Evolutionary conservation across 2,113 vertebrate species (phyloP).

Genomic region (Murina feae): DNA sequence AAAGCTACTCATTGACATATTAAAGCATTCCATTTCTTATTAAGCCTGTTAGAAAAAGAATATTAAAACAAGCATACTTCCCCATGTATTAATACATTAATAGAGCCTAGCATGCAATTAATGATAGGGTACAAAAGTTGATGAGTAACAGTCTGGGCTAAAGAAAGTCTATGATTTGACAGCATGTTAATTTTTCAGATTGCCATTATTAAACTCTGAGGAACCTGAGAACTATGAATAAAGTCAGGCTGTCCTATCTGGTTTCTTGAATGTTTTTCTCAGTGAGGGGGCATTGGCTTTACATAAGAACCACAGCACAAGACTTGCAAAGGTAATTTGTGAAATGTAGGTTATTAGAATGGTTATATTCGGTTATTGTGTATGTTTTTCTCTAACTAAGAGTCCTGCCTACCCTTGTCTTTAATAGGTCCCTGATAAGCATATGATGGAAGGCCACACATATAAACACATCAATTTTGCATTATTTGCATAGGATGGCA

Average conservation of each 20-base stretch:
- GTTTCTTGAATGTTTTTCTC: not conserved
- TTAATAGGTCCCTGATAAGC: not conserved
- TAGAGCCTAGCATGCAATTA: not conserved
- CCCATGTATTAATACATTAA: not conserved
- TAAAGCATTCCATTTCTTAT: not conserved
- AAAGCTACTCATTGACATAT: not conserved
- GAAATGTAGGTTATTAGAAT: not conserved
- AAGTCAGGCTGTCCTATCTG: not conserved
- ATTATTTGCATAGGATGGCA: constrained; percentile 43
- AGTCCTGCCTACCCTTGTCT: not conserved
- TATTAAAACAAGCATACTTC: not conserved
- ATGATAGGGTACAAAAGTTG: not conserved
- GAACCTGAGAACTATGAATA: not conserved
- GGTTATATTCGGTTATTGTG: not conserved
- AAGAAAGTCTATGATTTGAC: constrained; percentile 3
- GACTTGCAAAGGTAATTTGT: not conserved
- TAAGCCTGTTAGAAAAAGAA: not conserved
- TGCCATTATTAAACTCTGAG: not conserved
- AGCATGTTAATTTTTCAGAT: not conserved
- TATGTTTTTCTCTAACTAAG: not conserved
- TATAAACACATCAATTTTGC: not conserved
- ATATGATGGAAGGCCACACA: not conserved
- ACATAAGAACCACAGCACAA: not conserved
- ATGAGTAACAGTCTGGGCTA: not conserved
- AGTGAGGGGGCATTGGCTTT: not conserved